Evolutionary conservation across 2,888 invertebrate species (phyloP), one percentile per base, ranked within the genome.

Genomic region (Mimumesa dahlbomi): DNA sequence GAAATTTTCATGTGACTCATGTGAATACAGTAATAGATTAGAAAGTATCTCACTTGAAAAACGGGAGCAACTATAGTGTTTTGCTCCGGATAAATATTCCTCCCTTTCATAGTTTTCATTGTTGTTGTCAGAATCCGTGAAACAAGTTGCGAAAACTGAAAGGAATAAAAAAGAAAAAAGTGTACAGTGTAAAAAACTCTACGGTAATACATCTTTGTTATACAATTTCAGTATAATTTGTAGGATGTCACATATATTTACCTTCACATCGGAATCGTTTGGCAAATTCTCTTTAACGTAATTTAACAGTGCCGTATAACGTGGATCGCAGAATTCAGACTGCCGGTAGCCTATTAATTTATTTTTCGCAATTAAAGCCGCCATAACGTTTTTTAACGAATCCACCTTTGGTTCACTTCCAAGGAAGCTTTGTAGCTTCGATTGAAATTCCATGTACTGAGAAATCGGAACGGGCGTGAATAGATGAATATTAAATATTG

Each of bases 361-460:
- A 13, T 82, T 64, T 7, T 73, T 81, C 14, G 77, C 73, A n/a
- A 75, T 70, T 7, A 82, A 53, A n/a, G 53, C 50, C 7, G 68
- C 70, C 6, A 86, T 40, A 36, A 81, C 80, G 22, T 73, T 74
- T 13, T 57, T 79, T 22, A 87, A 58, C 11, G 75, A 72, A 0
- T 84, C 81, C n/a, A 79, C 76, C 42, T 80, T 82, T 2, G 84
- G 81, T 48, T 82, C 74, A 14, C 59, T 63, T 3, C 87, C 87
- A 21, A 87, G 57, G 1, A 66, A 48, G 13, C 54, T 78, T 52
- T 79, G 83, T 21, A 85, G 48, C 31, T 81, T 81, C 16, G 48
- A 43, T 71, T 84, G 82, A 40, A 87, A 85, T 22, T 84, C 78
- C 81, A 82, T 81, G 46, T 80, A 87, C 87, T 87, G 57, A 16